phyloP scores from a whole-genome alignment of 2,888 invertebrate genomes.

The Acleris laterana region DNA sequence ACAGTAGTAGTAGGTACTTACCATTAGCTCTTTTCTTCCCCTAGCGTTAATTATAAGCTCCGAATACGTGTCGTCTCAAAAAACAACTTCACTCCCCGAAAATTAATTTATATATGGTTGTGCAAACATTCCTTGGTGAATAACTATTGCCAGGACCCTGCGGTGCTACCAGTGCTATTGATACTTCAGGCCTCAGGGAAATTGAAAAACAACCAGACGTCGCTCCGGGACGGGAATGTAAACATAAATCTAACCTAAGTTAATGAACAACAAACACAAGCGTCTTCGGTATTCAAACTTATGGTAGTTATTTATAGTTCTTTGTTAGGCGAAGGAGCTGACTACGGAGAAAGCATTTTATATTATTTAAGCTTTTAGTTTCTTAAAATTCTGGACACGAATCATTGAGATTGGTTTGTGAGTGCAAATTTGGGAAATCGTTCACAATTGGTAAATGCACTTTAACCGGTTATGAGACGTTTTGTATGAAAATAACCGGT shows the following conservation, averaged over 20 bases:
- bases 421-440: too few species aligned
- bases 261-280: conserved; percentile 36
- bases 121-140: conserved; percentile 1
- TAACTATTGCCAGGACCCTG: conserved; percentile 18
- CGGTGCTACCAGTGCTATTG: conserved; percentile 23
- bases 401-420: background rate
- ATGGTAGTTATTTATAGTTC: conserved; percentile 5
- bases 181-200: conserved; percentile 35
- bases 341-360: conserved; percentile 8
- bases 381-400: background rate
- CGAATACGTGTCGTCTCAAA: background rate
- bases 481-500: too few species aligned
- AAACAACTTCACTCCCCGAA: background rate
- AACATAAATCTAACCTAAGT: conserved; percentile 33
- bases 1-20: conserved; percentile 3
- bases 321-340: conserved; percentile 18
- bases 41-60: conserved; percentile 25
- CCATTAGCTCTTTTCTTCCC: conserved; percentile 13
- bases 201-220: conserved; percentile 34
- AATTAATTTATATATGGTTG: background rate
- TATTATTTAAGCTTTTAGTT: conserved; percentile 7
- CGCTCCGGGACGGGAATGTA: conserved; percentile 27
- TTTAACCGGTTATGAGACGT: too few species aligned
- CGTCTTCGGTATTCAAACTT: conserved; percentile 31
- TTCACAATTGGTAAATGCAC: too few species aligned